Percentiles rank a stretch among this genome's conserved stretches.
phyloP scores from a whole-genome alignment of 1,140 invertebrate genomes.

The Rhagoletis zephyria region DNA sequence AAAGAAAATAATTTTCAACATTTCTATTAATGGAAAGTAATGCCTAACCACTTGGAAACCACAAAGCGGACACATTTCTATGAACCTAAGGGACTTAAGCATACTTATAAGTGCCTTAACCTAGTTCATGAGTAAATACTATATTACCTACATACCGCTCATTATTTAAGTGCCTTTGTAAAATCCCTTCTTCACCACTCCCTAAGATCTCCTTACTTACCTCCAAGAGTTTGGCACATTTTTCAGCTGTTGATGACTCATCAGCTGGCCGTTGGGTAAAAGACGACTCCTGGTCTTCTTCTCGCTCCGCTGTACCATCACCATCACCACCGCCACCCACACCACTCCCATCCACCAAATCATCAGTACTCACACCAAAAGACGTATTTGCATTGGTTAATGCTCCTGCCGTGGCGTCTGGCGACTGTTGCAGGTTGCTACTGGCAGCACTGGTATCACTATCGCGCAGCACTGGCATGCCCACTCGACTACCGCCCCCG shows the following conservation, averaged over 20 bases:
- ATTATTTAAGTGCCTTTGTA: too few species aligned
- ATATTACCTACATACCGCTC: too few species aligned
- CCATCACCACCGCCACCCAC: not conserved
- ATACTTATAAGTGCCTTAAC: too few species aligned
- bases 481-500: slow-evolving; percentile 13
- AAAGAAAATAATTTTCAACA: slow-evolving; percentile 7
- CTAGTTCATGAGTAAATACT: too few species aligned
- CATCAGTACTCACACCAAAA: slow-evolving; percentile 15
- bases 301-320: not conserved
- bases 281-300: slow-evolving; percentile 60
- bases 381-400: slow-evolving; percentile 7
- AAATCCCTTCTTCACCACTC: not conserved
- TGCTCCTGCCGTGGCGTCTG: not conserved
- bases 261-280: slow-evolving; percentile 60
- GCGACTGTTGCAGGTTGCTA: not conserved
- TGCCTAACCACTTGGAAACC: slow-evolving; percentile 1
- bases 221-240: slow-evolving; percentile 16
- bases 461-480: not conserved
- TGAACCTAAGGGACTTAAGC: too few species aligned
- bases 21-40: not conserved
- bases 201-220: slow-evolving; percentile 11
- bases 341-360: slow-evolving; percentile 48
- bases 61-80: not conserved
- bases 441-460: not conserved
- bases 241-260: slow-evolving; percentile 61